Evolutionary conservation across 2,888 invertebrate genomes (phyloP).

Genomic region (Drosophila kuntzei): DNA sequence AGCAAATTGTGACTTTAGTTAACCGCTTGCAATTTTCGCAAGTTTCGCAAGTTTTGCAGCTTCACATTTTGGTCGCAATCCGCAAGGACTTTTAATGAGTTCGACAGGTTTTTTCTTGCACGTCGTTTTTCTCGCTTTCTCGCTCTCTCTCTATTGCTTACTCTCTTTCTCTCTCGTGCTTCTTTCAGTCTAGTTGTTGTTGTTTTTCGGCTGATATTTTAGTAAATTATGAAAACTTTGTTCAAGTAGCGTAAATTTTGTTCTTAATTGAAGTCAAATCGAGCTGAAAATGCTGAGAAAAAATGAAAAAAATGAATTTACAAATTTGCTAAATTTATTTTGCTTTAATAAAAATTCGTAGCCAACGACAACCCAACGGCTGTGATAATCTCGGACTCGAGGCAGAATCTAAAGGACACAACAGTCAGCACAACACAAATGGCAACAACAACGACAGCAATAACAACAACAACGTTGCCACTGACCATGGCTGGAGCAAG

Average conservation of each 20-base stretch:
- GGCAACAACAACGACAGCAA: slow-evolving; percentile 81
- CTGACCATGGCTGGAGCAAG: slow-evolving; percentile 56
- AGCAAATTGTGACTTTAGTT: neutral
- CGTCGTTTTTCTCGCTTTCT: slow-evolving; percentile 23
- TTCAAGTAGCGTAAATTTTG: slow-evolving; percentile 55
- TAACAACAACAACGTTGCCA: slow-evolving; percentile 72
- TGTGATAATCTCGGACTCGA: slow-evolving; percentile 85
- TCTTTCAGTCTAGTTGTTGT: slow-evolving; percentile 49
- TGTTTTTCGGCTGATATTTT: slow-evolving; percentile 54
- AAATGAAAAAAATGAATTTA: slow-evolving; percentile 1
- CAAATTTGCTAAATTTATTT: slow-evolving; percentile 19
- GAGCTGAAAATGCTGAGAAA: slow-evolving; percentile 25
- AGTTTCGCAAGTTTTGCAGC: slow-evolving; percentile 40
- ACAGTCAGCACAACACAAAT: slow-evolving; percentile 86
- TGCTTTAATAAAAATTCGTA: slow-evolving; percentile 28
- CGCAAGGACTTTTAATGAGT: slow-evolving; percentile 73
- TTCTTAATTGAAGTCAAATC: slow-evolving; percentile 34
- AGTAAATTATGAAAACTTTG: slow-evolving; percentile 48
- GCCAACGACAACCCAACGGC: slow-evolving; percentile 85
- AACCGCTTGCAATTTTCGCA: slow-evolving; percentile 1
- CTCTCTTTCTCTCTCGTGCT: slow-evolving; percentile 19
- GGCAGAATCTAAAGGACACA: slow-evolving; percentile 85
- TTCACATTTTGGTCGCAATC: slow-evolving; percentile 32
- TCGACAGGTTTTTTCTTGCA: slow-evolving; percentile 46
- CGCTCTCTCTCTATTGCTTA: slow-evolving; percentile 4